A percentile compares a stretch with the other conserved stretches of the same genome.
Evolutionary conservation across 2,113 vertebrate species (phyloP).

Genomic region (Mirounga angustirostris): DNA sequence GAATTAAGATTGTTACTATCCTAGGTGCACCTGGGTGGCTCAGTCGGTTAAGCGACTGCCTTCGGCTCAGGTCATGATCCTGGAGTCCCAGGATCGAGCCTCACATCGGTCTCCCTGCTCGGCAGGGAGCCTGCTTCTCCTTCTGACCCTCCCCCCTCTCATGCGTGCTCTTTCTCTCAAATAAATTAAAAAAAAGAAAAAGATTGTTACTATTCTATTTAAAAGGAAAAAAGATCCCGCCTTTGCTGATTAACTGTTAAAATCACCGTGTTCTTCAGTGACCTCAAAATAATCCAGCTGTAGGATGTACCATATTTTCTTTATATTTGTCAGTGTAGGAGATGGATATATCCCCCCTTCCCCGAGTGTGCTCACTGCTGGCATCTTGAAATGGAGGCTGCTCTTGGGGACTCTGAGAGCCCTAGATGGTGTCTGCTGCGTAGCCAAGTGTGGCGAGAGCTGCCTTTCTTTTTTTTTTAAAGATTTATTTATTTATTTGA

Average conservation of each 20-base stretch:
- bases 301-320: not conserved
- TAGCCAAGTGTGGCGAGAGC: fast-evolving
- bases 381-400: not conserved
- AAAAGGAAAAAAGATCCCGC: not conserved
- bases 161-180: too few species aligned
- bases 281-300: not conserved
- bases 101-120: too few species aligned
- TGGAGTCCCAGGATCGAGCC: too few species aligned
- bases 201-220: not conserved
- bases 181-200: too few species aligned
- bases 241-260: not conserved
- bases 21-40: not conserved
- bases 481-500: too few species aligned
- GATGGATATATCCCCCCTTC: not conserved
- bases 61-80: too few species aligned
- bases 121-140: too few species aligned
- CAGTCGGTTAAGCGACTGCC: too few species aligned
- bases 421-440: fast-evolving
- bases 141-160: too few species aligned
- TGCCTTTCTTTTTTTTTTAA: too few species aligned
- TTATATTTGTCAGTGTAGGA: not conserved
- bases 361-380: not conserved
- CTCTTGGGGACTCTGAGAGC: not conserved
- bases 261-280: not conserved
- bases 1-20: not conserved